Evolutionary conservation across 2,113 vertebrate species (phyloP).

Genomic region (Ramphastos sulfuratus): DNA sequence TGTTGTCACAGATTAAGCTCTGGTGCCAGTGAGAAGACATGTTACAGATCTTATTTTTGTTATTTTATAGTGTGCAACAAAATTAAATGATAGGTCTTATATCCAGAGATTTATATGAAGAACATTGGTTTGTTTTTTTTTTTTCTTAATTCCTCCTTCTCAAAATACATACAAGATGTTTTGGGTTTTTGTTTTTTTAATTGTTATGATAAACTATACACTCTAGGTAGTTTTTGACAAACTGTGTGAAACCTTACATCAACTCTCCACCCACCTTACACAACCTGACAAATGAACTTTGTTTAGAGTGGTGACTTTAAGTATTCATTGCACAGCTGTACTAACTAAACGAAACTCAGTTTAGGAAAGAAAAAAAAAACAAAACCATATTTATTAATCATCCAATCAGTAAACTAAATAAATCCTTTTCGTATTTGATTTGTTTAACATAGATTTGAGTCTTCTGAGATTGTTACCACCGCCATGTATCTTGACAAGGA

Average conservation of each 20-base stretch:
- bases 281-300: not conserved
- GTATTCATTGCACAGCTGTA: not conserved
- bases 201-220: not conserved
- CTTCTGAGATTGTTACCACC: not conserved
- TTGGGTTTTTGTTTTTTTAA: not conserved
- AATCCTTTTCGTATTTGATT: constrained; percentile 25
- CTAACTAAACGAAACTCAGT: not conserved
- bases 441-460: not conserved
- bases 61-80: constrained; percentile 10
- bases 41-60: constrained; percentile 58
- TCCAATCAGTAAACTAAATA: not conserved
- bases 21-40: constrained; percentile 59
- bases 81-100: constrained; percentile 43
- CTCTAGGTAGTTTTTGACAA: constrained; percentile 10
- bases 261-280: not conserved
- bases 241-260: constrained; percentile 6
- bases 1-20: constrained; percentile 2
- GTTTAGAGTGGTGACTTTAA: not conserved
- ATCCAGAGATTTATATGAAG: constrained; percentile 68
- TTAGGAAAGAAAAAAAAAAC: not conserved
- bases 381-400: constrained; percentile 46
- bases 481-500: not conserved
- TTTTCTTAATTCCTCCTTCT: not conserved
- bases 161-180: not conserved
- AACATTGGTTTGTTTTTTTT: constrained; percentile 20